A percentile compares a stretch with the other conserved stretches of the same genome.
Evolutionary conservation across 1,140 invertebrate species (phyloP).

Genomic region (Caenorhabditis latens): DNA sequence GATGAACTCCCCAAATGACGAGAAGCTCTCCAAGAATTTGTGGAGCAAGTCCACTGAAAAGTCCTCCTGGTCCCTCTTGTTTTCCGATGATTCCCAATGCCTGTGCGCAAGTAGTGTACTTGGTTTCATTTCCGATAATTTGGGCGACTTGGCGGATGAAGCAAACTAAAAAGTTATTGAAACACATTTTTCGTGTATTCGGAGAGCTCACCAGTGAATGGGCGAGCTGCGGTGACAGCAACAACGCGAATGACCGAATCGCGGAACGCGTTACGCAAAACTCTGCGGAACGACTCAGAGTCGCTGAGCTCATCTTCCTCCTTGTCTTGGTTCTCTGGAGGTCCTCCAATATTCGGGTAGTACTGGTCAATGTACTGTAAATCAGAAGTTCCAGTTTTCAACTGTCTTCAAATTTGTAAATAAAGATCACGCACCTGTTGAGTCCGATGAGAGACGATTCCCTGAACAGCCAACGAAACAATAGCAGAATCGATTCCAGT

Average conservation of each 20-base stretch:
- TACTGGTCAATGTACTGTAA: conserved; percentile 68
- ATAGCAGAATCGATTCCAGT: conserved; percentile 59
- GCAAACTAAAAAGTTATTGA: conserved; percentile 67
- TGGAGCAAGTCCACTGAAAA: conserved; percentile 72
- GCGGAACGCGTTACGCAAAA: conserved; percentile 70
- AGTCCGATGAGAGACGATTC: conserved; percentile 38
- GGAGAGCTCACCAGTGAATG: conserved; percentile 69
- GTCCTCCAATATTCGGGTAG: conserved; percentile 74
- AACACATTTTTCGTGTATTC: background rate
- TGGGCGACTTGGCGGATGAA: conserved; percentile 76
- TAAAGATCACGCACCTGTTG: background rate
- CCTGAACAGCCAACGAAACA: conserved; percentile 48
- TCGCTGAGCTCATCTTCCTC: conserved; percentile 71
- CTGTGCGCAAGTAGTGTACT: conserved; percentile 67
- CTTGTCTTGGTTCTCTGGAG: conserved; percentile 66
- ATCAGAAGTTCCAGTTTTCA: background rate
- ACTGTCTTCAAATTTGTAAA: background rate
- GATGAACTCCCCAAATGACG: conserved; percentile 69
- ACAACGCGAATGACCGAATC: conserved; percentile 66
- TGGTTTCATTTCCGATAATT: conserved; percentile 72
- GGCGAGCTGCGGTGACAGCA: conserved; percentile 64
- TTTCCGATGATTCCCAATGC: conserved; percentile 68
- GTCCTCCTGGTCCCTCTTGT: conserved; percentile 72
- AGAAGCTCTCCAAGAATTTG: conserved; percentile 69
- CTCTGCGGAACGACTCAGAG: conserved; percentile 64